These are phyloP conservation scores for Chanos chanos DNA, from an alignment of 2,797 vertebrate genomes.

Conservation along the genomic window DNA sequence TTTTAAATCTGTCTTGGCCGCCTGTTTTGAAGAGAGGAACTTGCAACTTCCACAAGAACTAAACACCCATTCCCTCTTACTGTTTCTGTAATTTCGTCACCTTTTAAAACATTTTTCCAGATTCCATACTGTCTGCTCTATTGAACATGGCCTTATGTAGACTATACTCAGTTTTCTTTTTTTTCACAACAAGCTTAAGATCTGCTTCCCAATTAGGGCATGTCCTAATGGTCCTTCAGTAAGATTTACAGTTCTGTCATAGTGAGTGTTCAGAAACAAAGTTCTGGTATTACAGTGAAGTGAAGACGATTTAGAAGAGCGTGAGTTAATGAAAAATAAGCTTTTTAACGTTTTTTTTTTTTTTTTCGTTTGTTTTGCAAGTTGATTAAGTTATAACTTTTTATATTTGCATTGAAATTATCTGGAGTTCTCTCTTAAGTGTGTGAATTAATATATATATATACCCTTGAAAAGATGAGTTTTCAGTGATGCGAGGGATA, in stretches of 20 bases:
- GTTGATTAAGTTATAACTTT: background rate
- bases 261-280: slow-evolving; percentile 55
- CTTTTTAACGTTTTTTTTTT: no score
- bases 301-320: background rate
- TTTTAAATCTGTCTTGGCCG: slow-evolving; percentile 96
- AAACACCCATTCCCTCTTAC: slow-evolving; percentile 80
- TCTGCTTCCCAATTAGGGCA: slow-evolving; percentile 48
- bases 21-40: slow-evolving; percentile 91
- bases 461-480: slow-evolving; percentile 11
- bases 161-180: slow-evolving; percentile 75
- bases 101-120: slow-evolving; percentile 34
- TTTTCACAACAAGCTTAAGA: slow-evolving; percentile 41
- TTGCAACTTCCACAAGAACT: slow-evolving; percentile 87
- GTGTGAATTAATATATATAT: slow-evolving; percentile 12
- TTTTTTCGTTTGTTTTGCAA: slow-evolving; percentile 2
- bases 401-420: background rate
- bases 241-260: slow-evolving; percentile 57
- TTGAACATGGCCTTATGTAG: slow-evolving; percentile 70
- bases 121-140: slow-evolving; percentile 59
- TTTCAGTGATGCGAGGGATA: no score
- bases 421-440: slow-evolving; percentile 2
- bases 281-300: slow-evolving; percentile 29
- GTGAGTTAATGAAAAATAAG: no score
- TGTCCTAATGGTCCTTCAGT: slow-evolving; percentile 51
- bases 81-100: slow-evolving; percentile 64